Evolutionary conservation across 2,797 vertebrate species (phyloP).

Genomic region (Cercopithecus hamlyni): DNA sequence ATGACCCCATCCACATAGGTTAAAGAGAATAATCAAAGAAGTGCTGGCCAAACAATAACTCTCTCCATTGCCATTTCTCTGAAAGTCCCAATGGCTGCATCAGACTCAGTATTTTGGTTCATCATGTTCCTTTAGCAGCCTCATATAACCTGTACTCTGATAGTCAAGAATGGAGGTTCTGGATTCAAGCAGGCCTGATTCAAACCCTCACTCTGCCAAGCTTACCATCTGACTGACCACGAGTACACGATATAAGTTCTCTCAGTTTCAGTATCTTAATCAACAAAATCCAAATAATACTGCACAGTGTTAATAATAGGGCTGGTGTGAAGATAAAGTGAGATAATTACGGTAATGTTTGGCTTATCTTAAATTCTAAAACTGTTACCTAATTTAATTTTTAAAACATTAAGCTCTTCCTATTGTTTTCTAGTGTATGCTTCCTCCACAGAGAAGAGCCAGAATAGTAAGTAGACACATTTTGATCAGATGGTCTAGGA

Average conservation of each 20-base stretch:
- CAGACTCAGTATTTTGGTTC: background rate
- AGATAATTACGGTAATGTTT: background rate
- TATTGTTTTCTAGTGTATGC: background rate
- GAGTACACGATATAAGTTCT: background rate
- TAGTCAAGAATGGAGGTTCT: background rate
- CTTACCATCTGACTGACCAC: background rate
- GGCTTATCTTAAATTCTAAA: constrained; percentile 17
- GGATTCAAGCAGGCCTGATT: background rate
- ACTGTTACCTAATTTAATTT: background rate
- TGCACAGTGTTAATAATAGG: background rate
- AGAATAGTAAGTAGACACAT: background rate
- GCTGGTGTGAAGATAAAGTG: background rate
- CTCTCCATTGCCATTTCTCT: background rate
- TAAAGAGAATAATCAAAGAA: background rate
- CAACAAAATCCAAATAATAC: background rate
- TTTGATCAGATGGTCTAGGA: background rate
- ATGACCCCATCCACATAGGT: background rate
- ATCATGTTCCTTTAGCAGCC: background rate
- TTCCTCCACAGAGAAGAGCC: background rate
- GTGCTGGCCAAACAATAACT: background rate
- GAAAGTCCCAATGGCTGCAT: background rate
- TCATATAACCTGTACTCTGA: background rate
- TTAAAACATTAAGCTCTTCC: background rate
- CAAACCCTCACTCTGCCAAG: background rate
- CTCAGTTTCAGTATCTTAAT: constrained; percentile 4